phyloP scores from a whole-genome alignment of 2,113 vertebrate species.

The Vombatus ursinus region DNA sequence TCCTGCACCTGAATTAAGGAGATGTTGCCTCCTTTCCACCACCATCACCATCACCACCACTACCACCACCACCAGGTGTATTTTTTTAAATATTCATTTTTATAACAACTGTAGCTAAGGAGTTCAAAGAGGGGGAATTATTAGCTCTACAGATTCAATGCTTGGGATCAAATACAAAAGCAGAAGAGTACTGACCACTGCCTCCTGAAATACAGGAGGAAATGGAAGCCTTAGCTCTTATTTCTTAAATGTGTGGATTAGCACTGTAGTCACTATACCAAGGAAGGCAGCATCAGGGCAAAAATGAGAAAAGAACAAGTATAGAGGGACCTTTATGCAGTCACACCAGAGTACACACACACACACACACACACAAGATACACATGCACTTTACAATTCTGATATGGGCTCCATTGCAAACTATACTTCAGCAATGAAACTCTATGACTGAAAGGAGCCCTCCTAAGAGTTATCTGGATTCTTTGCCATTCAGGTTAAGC shows the following conservation, averaged over 20 bases:
- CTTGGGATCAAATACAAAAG: background rate
- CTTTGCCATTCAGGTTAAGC: slow-evolving; percentile 2
- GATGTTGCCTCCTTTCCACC: background rate
- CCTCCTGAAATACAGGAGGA: background rate
- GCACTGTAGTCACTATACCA: background rate
- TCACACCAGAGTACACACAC: background rate
- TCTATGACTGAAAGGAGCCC: background rate
- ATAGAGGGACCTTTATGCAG: background rate
- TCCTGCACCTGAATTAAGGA: background rate
- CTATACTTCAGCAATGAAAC: background rate
- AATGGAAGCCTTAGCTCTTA: background rate
- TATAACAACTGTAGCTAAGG: slow-evolving; percentile 35
- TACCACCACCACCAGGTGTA: background rate
- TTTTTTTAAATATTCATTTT: slow-evolving; percentile 27
- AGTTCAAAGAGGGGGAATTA: slow-evolving; percentile 24
- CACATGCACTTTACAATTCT: background rate
- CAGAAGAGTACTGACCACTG: background rate
- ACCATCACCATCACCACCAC: background rate
- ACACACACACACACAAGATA: background rate
- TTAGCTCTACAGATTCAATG: slow-evolving; percentile 30
- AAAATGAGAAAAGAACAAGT: background rate
- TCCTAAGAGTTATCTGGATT: background rate
- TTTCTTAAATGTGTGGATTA: background rate
- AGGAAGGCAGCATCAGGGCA: background rate
- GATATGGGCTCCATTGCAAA: background rate